Evolutionary conservation across 2,888 invertebrate genomes (phyloP), one percentile per base, ranked within the genome.

Genomic region (Branchipolynoe longqiensis): DNA sequence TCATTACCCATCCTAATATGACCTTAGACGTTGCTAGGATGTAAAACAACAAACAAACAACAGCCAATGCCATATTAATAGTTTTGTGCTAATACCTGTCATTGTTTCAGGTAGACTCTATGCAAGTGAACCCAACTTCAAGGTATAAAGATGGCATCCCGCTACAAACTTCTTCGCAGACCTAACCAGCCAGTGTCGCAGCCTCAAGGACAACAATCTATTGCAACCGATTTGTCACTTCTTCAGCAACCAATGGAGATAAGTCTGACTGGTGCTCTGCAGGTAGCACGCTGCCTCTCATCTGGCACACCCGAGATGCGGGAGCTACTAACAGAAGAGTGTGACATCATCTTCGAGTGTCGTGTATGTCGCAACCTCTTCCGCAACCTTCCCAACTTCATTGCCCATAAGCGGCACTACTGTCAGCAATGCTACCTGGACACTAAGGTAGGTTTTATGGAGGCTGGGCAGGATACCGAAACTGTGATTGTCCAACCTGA

Each of bases 341-440:
- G 98, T 95, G 97, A 97, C 93, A 94, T 98, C 86, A 95, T 98
- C 90, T 97, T 97, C 94, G 98, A 98, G 94, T 98, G 98, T 94
- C 96, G 96, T 93, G 95, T 96, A 31, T 98, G 98, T 92, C 95
- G 96, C 54, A 97, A 96, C 91, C 95, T 98, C 91, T 98, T 97
- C 93, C 95, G 98, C 89, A 97, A 97, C 92, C 94, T 98, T 88
- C 96, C 96, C 25, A 98, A 98, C 94, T 97, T 98, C 92, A 95
- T 98, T 89, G 96, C 97, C 54, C 98, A 98, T 93, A 98, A 98
- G 94, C 95, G 97, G 86, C 95, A 96, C 58, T 98, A 96, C 93
- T 98, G 98, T 58, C 18, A 73, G 38, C 33, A 69, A 22, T 62
- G 62, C 38, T 83, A 78, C 48, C 28, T 28, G 6, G 78, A 78